Percentiles rank a stretch among this genome's conserved stretches.
phyloP scores from a whole-genome alignment of 2,113 vertebrate species.

The Accipiter cooperii region DNA sequence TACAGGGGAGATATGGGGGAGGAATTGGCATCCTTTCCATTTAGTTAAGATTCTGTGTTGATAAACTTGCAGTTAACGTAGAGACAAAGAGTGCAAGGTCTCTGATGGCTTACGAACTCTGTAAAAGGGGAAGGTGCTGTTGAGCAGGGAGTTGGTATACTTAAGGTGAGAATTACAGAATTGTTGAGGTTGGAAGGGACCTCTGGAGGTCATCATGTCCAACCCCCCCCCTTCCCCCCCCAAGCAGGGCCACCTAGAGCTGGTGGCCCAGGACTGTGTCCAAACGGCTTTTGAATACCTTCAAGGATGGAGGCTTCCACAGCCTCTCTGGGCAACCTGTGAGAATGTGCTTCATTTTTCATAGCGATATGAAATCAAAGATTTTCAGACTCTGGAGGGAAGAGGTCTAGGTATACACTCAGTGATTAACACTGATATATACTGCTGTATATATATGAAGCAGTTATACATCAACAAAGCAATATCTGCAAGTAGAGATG shows the following conservation, averaged over 20 bases:
- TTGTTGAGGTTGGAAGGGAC: not conserved
- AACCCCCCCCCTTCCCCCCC: not conserved
- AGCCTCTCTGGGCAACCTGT: not conserved
- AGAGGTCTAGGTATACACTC: not conserved
- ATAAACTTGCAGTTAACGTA: not conserved
- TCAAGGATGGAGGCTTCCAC: not conserved
- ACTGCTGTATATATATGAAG: not conserved
- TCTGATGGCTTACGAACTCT: not conserved
- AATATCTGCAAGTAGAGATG: not conserved
- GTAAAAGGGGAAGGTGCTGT: not conserved
- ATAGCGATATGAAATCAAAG: not conserved
- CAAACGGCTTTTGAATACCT: not conserved
- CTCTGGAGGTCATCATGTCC: not conserved
- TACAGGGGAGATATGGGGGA: not conserved
- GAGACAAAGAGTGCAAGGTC: not conserved
- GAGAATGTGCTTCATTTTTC: not conserved
- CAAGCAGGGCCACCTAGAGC: not conserved
- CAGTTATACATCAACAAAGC: not conserved
- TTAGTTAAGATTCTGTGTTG: not conserved
- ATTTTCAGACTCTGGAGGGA: not conserved
- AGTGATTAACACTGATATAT: not conserved
- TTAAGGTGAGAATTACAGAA: not conserved
- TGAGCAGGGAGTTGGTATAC: not conserved
- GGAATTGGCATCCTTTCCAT: not conserved
- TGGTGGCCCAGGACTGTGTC: not conserved